Base-by-base conservation (phyloP, 2,113 vertebrate genomes). In the Fregetta grallaria region DNA sequence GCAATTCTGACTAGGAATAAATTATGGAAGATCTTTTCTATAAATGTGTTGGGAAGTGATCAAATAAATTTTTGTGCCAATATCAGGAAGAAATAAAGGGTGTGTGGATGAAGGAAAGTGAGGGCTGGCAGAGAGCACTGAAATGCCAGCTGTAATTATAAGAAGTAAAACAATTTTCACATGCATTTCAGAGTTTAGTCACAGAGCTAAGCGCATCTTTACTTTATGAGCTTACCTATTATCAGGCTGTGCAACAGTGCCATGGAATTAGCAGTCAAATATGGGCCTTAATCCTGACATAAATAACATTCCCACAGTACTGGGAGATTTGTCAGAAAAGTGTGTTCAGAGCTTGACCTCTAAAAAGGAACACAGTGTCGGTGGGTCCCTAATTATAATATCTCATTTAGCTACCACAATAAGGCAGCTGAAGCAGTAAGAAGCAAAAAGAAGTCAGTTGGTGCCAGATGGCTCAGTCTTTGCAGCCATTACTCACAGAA, bases 141-240 rank as follows among this genome's bases (percentile, higher is more conserved):
- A 92, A 95, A 94, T 63, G 42, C 49, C 84, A 95, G 77, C 45
- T 94, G 94, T 82, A 92, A 95, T 92, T 95, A 92, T 32, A 89
- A 92, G 89, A 92, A 85, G 52, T 67, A 72, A 80, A 92, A 12
- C 68, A 63, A 85, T 88, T 94, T 96, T 92, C 86, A 76, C 89
- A 95, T 73, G 91, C 89, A 95, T 97, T 96, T 95, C 96, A 94
- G 94, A 91, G 49, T 89, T 97, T 95, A 95, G 97, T 92, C 94
- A 97, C 81, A 94, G 95, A 94, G 82, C 77, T 53, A 58, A 87
- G 53, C 27, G 32, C 45, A 87, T 79, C 89, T 89, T 87, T 91
- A 95, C 91, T 87, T 91, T 96, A 78, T 75, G 84, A 97, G 81
- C 50, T 92, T 84, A 55, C 34, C 66, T 75, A 91, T 89, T 92